A percentile compares a stretch with the other conserved stretches of the same genome.
Conservation (phyloP, 2,113 vertebrate species). For the Hyperopisus bebe region DNA sequence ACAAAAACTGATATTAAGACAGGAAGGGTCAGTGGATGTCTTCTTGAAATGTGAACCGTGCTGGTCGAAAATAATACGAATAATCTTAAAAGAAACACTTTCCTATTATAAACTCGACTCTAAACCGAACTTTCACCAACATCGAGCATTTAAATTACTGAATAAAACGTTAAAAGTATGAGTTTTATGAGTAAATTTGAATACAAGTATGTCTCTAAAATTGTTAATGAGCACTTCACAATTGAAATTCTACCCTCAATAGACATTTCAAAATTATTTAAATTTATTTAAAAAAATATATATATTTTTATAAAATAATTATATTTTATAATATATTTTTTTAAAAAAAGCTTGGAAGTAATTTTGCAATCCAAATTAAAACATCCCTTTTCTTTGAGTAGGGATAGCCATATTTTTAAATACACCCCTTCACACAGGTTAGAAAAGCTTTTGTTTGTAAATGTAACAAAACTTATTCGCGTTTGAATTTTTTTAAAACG, state of each 20-base stretch:
- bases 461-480: not conserved
- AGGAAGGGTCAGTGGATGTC: not conserved
- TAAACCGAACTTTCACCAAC: not conserved
- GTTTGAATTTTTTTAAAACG: not conserved
- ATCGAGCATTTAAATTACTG: not conserved
- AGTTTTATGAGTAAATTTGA: not conserved
- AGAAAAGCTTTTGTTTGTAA: not conserved
- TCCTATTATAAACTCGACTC: not conserved
- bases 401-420: not conserved
- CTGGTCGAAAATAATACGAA: not conserved
- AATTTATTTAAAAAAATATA: too few relatives aligned
- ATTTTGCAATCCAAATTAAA: not conserved
- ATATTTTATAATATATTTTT: too few relatives aligned
- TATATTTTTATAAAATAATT: too few relatives aligned
- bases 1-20: not conserved
- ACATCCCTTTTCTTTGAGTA: not conserved
- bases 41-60: not conserved
- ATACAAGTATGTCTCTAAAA: not conserved
- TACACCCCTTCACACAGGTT: not conserved
- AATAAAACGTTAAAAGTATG: not conserved
- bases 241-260: not conserved
- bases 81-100: not conserved
- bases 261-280: not conserved
- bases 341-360: not conserved
- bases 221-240: not conserved